A percentile compares a stretch with the other conserved stretches of the same genome.
phyloP scores from a whole-genome alignment of 2,888 invertebrate genomes.

The Gandaritis pyraliata region DNA sequence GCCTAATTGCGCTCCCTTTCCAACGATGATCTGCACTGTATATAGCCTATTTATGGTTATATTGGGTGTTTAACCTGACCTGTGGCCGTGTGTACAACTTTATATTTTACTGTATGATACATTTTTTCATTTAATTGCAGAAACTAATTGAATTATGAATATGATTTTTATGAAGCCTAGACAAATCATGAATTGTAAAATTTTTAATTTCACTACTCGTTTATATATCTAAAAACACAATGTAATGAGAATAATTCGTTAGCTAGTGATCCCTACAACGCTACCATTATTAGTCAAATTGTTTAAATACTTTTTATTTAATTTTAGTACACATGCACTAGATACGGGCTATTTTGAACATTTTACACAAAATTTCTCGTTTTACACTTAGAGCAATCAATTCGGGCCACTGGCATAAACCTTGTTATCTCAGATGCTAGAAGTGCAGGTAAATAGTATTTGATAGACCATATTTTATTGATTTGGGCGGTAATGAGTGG shows the following conservation, averaged over 20 bases:
- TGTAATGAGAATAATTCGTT: conserved; percentile 36
- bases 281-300: conserved; percentile 28
- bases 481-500: too few species aligned
- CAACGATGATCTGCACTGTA: too few species aligned
- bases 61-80: too few species aligned
- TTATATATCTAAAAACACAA: conserved; percentile 43
- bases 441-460: background rate
- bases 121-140: too few species aligned
- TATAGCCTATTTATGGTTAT: too few species aligned
- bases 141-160: background rate
- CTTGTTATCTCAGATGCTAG: background rate
- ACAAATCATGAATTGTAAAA: conserved; percentile 36
- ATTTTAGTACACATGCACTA: conserved; percentile 44
- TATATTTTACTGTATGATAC: too few species aligned
- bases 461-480: background rate
- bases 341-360: conserved; percentile 21
- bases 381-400: background rate
- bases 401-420: background rate
- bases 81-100: too few species aligned
- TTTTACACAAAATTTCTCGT: background rate
- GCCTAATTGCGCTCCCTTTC: too few species aligned
- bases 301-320: conserved; percentile 30
- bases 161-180: background rate
- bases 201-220: conserved; percentile 44
- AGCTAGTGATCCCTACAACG: conserved; percentile 32